Base-by-base conservation (phyloP, 30 jellyfish, hydroid and myxozoan genomes). In the Aurelia sp. region DNA sequence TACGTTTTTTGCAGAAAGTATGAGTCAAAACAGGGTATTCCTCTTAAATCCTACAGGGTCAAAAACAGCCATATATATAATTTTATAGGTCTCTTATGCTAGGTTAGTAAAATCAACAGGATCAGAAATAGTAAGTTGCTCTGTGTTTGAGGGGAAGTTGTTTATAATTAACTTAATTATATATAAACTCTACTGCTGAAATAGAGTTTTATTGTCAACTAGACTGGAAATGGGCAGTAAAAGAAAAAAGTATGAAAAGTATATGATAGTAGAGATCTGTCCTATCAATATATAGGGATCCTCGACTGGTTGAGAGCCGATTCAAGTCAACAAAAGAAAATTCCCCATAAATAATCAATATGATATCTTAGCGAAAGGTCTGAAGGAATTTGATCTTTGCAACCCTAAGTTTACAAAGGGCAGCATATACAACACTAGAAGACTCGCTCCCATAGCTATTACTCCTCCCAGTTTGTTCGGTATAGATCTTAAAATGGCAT, bases 391-490 rank as follows among this genome's bases (percentile, higher is more conserved):
- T 6, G 90, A 73, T 22, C 81, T 60, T 41, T 47, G 55, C 1
- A 47, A 33, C 0, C 62, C 30, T 1, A 13, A 35, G 62, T 72
- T 75, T 2, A 40, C 6, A 0, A 55, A 85, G 0, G 94, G 94
- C 0, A 85, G 53, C 0, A 41, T 35, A 72, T 53, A 51, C 4
- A 72, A 5, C 0, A 85, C 40, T 0, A 85, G 51, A 20, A 85
- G 53, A 1, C 83, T 47, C 0, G 74, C 40, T 0, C 21, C 76
- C 73, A 85, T 20, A 0, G 94, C 94, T 2, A 85, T 63, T 11
- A 85, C 94, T 12, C 94, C 94, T 33, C 89, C 89, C 0, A 85
- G 47, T 58, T 85, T 85, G 73, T 85, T 27, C 0, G 94, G 94
- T 0, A 85, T 85, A 0, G 94, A 65, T 4, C 94, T 73, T 19